Conservation (phyloP, 37 sponge, comb jelly and placozoan species). For the Chondrosia reniformis region DNA sequence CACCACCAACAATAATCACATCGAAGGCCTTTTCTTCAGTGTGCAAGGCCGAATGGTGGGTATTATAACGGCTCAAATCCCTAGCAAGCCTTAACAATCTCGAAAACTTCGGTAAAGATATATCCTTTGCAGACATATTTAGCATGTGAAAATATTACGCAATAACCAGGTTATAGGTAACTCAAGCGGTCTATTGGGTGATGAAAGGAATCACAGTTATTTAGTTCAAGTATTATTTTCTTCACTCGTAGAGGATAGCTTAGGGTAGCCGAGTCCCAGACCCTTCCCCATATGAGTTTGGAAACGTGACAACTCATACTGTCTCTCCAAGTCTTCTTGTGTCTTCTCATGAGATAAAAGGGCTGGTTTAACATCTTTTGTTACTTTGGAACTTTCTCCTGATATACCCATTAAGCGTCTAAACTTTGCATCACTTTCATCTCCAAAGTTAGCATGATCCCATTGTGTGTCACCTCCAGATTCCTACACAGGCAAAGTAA, state of each 20-base stretch:
- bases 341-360: background rate
- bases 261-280: conserved; percentile 44
- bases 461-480: conserved; percentile 1
- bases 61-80: no score
- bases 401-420: conserved; percentile 65
- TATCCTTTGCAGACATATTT: no score
- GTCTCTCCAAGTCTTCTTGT: conserved; percentile 40
- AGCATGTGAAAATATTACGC: no score
- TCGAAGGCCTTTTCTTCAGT: conserved; percentile 30
- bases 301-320: conserved; percentile 69
- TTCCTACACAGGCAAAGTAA: background rate
- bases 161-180: no score
- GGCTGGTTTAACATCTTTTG: background rate
- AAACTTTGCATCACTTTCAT: conserved; percentile 55
- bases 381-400: background rate
- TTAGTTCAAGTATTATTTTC: background rate
- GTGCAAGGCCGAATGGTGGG: background rate
- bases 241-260: background rate
- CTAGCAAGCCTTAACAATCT: no score
- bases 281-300: conserved; percentile 66
- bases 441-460: conserved; percentile 22
- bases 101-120: no score
- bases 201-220: background rate
- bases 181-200: background rate
- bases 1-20: conserved; percentile 85